Evolutionary conservation across 1,140 invertebrate species (phyloP).

Genomic region (Trachymyrmex cornetzi): DNA sequence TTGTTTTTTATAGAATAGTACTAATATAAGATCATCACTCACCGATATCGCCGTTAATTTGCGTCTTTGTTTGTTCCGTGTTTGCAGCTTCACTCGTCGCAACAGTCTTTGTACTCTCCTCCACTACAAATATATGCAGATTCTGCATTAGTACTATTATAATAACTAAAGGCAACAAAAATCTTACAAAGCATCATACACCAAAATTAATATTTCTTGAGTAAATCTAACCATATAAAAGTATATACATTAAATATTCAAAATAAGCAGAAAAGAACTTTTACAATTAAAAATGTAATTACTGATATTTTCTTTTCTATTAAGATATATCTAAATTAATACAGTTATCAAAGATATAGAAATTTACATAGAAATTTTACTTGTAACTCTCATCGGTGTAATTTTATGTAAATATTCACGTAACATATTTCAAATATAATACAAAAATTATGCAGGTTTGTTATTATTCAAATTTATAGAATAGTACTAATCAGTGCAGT

Average conservation of each 20-base stretch:
- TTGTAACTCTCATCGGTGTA: not conserved
- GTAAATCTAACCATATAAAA: not conserved
- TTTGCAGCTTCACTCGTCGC: conserved; percentile 48
- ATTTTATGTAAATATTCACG: conserved; percentile 16
- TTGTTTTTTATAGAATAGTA: too few relatives aligned
- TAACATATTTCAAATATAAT: conserved; percentile 28
- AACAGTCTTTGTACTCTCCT: conserved; percentile 51
- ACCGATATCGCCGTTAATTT: conserved; percentile 78
- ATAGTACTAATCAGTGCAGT: conserved; percentile 12
- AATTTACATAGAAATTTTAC: conserved; percentile 16
- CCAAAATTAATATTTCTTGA: not conserved
- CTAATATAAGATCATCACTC: conserved; percentile 57
- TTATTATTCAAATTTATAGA: conserved; percentile 8
- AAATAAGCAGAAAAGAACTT: not conserved
- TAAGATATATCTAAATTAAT: not conserved
- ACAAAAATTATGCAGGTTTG: conserved; percentile 24
- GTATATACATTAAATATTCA: not conserved
- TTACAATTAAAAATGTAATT: not conserved
- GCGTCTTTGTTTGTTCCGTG: conserved; percentile 56
- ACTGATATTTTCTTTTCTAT: not conserved
- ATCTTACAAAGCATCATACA: not conserved
- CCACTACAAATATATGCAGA: conserved; percentile 57
- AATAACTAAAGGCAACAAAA: not conserved
- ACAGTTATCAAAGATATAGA: not conserved
- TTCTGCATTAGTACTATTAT: not conserved